These are phyloP conservation scores for Saccostrea glomerata DNA, from an alignment of 1,140 invertebrate genomes.

Conservation along the genomic window DNA sequence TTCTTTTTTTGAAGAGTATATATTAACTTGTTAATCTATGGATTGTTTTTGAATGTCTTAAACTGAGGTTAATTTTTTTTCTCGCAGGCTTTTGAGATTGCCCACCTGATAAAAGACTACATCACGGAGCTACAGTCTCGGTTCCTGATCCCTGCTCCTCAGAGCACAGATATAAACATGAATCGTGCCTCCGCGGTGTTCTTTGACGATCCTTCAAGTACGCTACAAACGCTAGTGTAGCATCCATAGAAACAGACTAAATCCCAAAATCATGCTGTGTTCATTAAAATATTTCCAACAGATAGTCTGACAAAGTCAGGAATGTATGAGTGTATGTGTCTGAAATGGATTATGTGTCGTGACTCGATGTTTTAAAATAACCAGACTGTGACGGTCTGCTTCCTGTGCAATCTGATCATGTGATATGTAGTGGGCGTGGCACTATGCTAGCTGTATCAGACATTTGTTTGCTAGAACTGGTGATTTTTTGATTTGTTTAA, in stretches of 20 bases:
- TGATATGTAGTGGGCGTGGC: slow-evolving; percentile 2
- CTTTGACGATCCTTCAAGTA: slow-evolving; percentile 42
- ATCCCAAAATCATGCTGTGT: neutral
- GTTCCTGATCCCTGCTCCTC: slow-evolving; percentile 61
- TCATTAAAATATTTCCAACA: slow-evolving; percentile 15
- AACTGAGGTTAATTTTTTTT: neutral
- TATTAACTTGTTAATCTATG: no score
- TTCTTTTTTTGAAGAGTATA: no score
- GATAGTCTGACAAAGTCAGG: neutral
- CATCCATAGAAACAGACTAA: neutral
- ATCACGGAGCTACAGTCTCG: slow-evolving; percentile 72
- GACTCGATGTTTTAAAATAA: neutral
- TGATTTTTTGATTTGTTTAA: neutral
- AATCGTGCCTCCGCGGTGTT: slow-evolving; percentile 52
- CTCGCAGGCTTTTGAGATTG: slow-evolving; percentile 92
- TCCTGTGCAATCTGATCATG: slow-evolving; percentile 23
- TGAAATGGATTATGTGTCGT: neutral
- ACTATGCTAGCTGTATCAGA: neutral
- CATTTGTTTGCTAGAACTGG: neutral
- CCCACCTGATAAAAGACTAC: slow-evolving; percentile 95
- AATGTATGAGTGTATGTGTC: neutral
- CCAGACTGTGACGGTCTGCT: neutral
- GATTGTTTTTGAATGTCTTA: no score
- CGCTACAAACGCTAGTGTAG: slow-evolving; percentile 55
- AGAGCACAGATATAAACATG: slow-evolving; percentile 69